phyloP scores from a whole-genome alignment of 2,888 invertebrate genomes.

The Hirtodrosophila alboralis region DNA sequence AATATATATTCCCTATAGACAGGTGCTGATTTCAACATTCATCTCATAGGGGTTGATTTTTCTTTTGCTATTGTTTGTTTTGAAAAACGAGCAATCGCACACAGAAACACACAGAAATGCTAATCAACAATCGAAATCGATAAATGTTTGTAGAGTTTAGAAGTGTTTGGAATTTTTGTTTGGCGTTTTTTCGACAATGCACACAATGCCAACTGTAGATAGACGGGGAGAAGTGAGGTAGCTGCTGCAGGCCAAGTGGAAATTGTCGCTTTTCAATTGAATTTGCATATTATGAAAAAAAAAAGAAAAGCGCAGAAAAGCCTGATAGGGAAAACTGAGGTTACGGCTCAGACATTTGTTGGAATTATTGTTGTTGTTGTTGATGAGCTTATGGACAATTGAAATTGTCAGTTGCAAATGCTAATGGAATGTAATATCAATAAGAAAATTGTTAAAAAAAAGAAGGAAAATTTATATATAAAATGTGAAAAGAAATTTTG shows the following conservation, averaged over 20 bases:
- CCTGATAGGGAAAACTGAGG: constrained; percentile 31
- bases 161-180: constrained; percentile 63
- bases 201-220: constrained; percentile 23
- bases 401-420: constrained; percentile 5
- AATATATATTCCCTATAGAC: constrained; percentile 33
- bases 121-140: constrained; percentile 74
- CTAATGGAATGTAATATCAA: neutral
- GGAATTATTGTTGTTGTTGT: constrained; percentile 10
- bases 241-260: constrained; percentile 28
- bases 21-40: constrained; percentile 29
- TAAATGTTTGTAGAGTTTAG: constrained; percentile 65
- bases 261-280: constrained; percentile 64
- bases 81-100: constrained; percentile 45
- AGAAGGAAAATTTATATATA: no score
- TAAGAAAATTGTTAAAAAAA: neutral
- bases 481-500: no score
- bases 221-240: neutral
- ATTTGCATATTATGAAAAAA: constrained; percentile 76
- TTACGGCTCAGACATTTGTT: constrained; percentile 6
- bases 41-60: constrained; percentile 29
- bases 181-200: constrained; percentile 47
- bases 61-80: constrained; percentile 49
- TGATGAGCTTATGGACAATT: constrained; percentile 34
- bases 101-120: constrained; percentile 55
- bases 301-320: constrained; percentile 43